Conservation (phyloP, 2,888 invertebrate genomes). For the Macaria notata region DNA sequence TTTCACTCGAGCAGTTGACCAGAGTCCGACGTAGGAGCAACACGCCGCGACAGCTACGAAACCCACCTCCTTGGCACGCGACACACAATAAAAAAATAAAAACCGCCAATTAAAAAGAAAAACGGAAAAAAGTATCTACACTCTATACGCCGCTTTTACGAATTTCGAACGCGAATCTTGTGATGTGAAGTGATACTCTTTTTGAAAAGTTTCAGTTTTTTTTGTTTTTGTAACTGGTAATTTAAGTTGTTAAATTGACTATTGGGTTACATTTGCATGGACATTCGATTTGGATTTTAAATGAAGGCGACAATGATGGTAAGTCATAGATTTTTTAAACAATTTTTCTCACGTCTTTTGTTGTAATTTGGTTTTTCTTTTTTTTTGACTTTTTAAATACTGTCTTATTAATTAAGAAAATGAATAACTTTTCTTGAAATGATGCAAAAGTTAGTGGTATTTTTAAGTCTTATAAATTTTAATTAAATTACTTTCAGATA, state of each 20-base stretch:
- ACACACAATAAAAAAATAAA: conserved; percentile 44
- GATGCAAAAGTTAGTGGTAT: too few species aligned
- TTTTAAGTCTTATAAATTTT: too few species aligned
- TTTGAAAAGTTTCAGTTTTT: conserved; percentile 16
- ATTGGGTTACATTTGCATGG: conserved; percentile 32
- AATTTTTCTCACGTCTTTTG: background rate
- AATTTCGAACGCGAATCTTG: conserved; percentile 38
- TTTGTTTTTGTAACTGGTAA: conserved; percentile 24
- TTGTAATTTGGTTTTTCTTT: too few species aligned
- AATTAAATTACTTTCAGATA: too few species aligned
- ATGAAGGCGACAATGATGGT: conserved; percentile 29
- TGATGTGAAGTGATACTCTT: conserved; percentile 40
- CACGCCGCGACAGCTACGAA: conserved; percentile 50
- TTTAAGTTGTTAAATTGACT: conserved; percentile 34
- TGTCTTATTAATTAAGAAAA: too few species aligned
- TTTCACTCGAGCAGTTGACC: conserved; percentile 67
- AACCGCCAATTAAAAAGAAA: conserved; percentile 39
- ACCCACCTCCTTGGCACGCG: conserved; percentile 44
- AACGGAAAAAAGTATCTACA: conserved; percentile 23
- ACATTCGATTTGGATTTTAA: conserved; percentile 30
- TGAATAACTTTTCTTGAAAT: too few species aligned
- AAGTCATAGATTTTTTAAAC: conserved; percentile 13
- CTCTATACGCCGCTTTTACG: conserved; percentile 34
- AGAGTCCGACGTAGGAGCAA: conserved; percentile 65
- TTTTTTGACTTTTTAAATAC: too few species aligned